These are phyloP conservation scores for Euproctis similis DNA, from an alignment of 2,888 invertebrate species.

Conservation along the genomic window DNA sequence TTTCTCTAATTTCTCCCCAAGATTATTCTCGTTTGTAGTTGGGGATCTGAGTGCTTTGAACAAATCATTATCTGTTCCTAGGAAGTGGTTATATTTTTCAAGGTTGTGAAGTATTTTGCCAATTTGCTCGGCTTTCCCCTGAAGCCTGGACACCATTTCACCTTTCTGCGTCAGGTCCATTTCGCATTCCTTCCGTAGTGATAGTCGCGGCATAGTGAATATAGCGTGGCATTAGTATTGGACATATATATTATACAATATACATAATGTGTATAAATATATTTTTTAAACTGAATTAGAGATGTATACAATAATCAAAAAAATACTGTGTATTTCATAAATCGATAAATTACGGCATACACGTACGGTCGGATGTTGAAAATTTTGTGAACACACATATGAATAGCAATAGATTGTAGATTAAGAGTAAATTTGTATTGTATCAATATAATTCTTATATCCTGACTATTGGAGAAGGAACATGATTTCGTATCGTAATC, in stretches of 20 bases:
- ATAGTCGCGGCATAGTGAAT: conserved; percentile 65
- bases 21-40: conserved; percentile 51
- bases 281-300: background rate
- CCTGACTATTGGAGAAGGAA: too few relatives aligned
- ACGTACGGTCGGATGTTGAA: too few relatives aligned
- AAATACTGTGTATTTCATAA: conserved; percentile 2
- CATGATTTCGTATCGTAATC: too few relatives aligned
- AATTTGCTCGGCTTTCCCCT: conserved; percentile 96
- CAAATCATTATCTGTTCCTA: conserved; percentile 77
- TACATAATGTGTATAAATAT: conserved; percentile 5
- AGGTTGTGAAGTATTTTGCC: conserved; percentile 94
- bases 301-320: background rate
- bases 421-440: too few relatives aligned
- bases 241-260: conserved; percentile 26
- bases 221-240: conserved; percentile 63
- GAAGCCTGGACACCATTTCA: conserved; percentile 95
- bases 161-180: conserved; percentile 96
- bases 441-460: too few relatives aligned
- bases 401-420: too few relatives aligned
- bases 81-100: conserved; percentile 87
- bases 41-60: conserved; percentile 69
- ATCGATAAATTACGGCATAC: too few relatives aligned
- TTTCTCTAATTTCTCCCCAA: conserved; percentile 57
- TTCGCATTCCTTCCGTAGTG: conserved; percentile 89
- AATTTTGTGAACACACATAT: too few relatives aligned